A percentile compares a stretch with the other conserved stretches of the same genome.
Conservation (phyloP, 2,113 vertebrate species). For the Caretta caretta region DNA sequence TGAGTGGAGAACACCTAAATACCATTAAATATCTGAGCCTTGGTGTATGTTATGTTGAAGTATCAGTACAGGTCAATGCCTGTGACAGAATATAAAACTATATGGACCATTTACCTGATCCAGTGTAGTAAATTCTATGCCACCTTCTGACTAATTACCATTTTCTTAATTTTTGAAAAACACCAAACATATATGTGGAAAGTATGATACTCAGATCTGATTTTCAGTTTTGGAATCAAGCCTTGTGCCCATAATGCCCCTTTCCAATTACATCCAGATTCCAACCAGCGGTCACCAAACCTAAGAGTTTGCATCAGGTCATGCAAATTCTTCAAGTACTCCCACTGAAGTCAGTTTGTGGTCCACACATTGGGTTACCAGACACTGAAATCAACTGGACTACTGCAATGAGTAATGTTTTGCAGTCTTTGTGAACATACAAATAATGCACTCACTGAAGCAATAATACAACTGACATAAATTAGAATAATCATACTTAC, state of each 20-base stretch:
- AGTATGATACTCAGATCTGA: not conserved
- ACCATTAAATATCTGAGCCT: not conserved
- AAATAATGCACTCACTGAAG: not conserved
- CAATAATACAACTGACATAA: not conserved
- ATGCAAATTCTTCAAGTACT: not conserved
- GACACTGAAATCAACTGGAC: not conserved
- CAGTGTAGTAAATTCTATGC: not conserved
- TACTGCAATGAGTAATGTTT: not conserved
- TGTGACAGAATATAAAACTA: not conserved
- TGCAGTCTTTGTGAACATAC: not conserved
- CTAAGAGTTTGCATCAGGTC: not conserved
- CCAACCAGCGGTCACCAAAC: not conserved
- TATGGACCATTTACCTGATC: not conserved
- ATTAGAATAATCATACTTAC: not conserved
- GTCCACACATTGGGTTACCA: not conserved
- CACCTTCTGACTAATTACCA: not conserved
- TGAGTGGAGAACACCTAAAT: not conserved
- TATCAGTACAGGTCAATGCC: not conserved
- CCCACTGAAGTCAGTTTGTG: not conserved
- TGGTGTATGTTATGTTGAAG: not conserved
- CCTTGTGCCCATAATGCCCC: not conserved
- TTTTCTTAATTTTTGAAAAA: not conserved
- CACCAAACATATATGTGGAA: not conserved
- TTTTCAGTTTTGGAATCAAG: not conserved
- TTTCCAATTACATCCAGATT: not conserved